A percentile compares a stretch with the other conserved stretches of the same genome.
phyloP scores from a whole-genome alignment of 2,797 vertebrate species.

The Alauda arvensis region DNA sequence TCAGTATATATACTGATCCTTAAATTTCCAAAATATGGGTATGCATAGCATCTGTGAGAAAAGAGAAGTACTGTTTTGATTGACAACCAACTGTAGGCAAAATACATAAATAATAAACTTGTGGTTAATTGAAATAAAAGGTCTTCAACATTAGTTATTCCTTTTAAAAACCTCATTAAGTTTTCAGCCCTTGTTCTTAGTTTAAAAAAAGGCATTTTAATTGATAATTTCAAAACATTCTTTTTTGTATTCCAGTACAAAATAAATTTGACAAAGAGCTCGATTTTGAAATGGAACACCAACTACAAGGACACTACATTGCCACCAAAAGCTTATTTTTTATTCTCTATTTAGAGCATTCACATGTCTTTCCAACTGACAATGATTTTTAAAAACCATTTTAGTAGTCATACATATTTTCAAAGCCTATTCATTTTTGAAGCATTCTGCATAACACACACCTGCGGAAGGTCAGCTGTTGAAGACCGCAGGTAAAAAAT shows the following conservation, averaged over 20 bases:
- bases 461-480: neutral
- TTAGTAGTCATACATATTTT: neutral
- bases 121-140: neutral
- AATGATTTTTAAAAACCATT: neutral
- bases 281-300: slow-evolving; percentile 10
- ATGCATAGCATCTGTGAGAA: slow-evolving; percentile 52
- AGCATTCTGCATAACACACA: neutral
- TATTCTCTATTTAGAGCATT: neutral
- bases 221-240: slow-evolving; percentile 21
- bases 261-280: neutral
- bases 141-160: neutral
- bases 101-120: neutral
- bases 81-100: neutral
- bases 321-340: neutral
- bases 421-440: neutral
- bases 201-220: neutral
- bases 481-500: neutral
- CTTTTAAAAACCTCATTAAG: neutral
- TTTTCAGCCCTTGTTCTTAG: slow-evolving; percentile 1
- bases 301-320: neutral
- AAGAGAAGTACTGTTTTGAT: neutral
- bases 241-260: neutral
- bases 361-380: neutral
- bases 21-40: slow-evolving; percentile 50
- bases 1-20: slow-evolving; percentile 23